A percentile compares a stretch with the other conserved stretches of the same genome.
Conservation (phyloP, 2,888 invertebrate species). For the Rambutsinella grinnellia region DNA sequence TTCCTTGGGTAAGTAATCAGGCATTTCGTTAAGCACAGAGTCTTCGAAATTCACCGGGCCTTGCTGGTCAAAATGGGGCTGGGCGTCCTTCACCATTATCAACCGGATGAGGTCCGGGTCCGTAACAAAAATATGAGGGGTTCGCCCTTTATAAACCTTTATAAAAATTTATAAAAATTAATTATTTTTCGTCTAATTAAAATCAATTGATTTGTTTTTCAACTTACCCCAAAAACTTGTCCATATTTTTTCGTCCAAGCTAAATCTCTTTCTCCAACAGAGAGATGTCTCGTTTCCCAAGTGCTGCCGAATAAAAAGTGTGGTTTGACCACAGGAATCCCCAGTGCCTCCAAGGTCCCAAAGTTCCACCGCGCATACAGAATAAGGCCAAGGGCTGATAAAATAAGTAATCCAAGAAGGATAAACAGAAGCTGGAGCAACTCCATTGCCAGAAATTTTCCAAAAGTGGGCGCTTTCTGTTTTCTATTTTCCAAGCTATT, state of each 20-base stretch:
- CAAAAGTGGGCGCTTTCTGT: too few species aligned
- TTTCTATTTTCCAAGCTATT: too few species aligned
- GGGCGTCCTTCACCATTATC: constrained; percentile 38
- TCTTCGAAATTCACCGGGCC: constrained; percentile 34
- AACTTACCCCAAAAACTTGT: constrained; percentile 57
- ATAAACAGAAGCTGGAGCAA: too few species aligned
- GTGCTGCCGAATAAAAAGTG: constrained; percentile 40
- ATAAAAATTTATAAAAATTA: too few species aligned
- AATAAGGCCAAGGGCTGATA: too few species aligned
- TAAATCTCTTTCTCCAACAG: constrained; percentile 45
- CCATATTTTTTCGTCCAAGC: constrained; percentile 51
- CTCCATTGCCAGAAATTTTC: too few species aligned
- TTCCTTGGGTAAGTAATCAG: constrained; percentile 34
- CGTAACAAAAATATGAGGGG: constrained; percentile 37
- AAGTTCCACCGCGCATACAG: constrained; percentile 34
- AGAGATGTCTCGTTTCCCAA: background rate
- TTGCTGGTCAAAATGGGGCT: constrained; percentile 45
- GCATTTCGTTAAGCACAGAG: constrained; percentile 48
- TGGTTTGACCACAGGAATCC: constrained; percentile 48
- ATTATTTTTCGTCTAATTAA: too few species aligned
- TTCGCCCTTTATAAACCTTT: constrained; percentile 53
- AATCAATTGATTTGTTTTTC: too few species aligned
- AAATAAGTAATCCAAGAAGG: too few species aligned
- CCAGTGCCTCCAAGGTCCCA: constrained; percentile 30
- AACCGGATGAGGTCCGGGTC: constrained; percentile 46